Evolutionary conservation across 2,113 vertebrate species (phyloP).

Genomic region (Collichthys lucidus): DNA sequence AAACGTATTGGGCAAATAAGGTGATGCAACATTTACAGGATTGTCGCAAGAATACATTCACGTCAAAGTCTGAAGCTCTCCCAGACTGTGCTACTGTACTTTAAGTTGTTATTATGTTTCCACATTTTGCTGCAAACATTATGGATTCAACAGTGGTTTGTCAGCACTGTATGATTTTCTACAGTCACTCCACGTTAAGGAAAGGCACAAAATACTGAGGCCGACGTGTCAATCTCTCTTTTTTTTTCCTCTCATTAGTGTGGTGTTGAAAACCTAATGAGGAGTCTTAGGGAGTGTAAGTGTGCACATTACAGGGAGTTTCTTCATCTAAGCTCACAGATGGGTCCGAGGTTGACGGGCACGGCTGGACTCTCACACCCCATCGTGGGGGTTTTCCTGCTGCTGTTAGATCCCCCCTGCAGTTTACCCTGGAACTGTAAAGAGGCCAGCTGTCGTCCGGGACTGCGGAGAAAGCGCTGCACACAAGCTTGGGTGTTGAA

Average conservation of each 20-base stretch:
- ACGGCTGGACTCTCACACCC: constrained; percentile 28
- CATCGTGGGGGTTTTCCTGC: constrained; percentile 18
- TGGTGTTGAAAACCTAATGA: constrained; percentile 1
- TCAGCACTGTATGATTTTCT: neutral
- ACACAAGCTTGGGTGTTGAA: constrained; percentile 7
- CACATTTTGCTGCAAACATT: neutral
- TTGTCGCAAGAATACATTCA: constrained; percentile 15
- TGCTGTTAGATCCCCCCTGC: constrained; percentile 33
- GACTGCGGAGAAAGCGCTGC: constrained; percentile 41
- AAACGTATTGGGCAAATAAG: constrained; percentile 1
- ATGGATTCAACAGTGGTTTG: neutral
- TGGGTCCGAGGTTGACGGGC: constrained; percentile 25
- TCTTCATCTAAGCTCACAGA: constrained; percentile 33
- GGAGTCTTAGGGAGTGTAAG: neutral
- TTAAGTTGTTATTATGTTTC: neutral
- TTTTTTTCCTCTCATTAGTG: neutral
- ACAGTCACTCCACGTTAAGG: no score
- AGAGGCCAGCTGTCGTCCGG: constrained; percentile 52
- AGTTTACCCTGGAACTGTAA: constrained; percentile 45
- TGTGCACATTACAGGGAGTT: constrained; percentile 11
- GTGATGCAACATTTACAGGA: constrained; percentile 27
- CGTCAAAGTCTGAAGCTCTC: constrained; percentile 5
- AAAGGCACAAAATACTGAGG: neutral
- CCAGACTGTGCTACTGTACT: neutral
- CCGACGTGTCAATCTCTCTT: neutral